Percentiles rank a stretch among this genome's conserved stretches.
These are phyloP conservation scores for Drosophila kanekoi DNA, from an alignment of 2,888 invertebrate species.

Conservation along the genomic window DNA sequence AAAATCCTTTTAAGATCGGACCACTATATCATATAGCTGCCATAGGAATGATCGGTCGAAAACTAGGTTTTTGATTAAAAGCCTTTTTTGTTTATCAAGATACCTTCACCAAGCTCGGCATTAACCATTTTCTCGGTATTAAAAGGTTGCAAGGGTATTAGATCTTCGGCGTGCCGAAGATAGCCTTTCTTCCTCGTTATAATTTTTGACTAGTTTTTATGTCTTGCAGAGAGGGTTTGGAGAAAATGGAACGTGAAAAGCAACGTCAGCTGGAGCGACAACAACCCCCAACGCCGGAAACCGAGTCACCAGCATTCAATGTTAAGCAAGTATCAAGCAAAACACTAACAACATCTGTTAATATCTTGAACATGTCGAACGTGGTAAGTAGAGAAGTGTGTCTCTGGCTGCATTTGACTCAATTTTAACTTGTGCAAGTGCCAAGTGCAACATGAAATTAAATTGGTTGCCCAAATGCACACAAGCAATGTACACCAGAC, in stretches of 20 bases:
- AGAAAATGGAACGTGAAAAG: constrained; percentile 98
- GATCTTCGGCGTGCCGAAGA: no score
- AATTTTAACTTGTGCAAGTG: constrained; percentile 44
- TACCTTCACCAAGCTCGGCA: no score
- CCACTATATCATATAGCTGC: no score
- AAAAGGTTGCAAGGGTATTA: no score
- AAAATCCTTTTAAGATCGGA: no score
- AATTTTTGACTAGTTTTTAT: no score
- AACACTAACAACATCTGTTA: constrained; percentile 74
- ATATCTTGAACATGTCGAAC: constrained; percentile 69
- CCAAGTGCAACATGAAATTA: constrained; percentile 33
- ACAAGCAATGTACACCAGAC: constrained; percentile 43
- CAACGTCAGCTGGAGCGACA: constrained; percentile 93
- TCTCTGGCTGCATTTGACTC: constrained; percentile 41
- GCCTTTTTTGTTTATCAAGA: no score
- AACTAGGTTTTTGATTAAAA: no score
- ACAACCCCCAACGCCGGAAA: constrained; percentile 45
- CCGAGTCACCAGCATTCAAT: constrained; percentile 42
- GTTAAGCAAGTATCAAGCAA: constrained; percentile 73
- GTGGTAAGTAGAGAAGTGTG: constrained; percentile 67
- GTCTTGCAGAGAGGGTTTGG: constrained; percentile 89
- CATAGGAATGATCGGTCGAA: no score
- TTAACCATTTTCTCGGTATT: no score
- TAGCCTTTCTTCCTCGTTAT: neutral
- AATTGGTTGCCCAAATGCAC: constrained; percentile 56